These are phyloP conservation scores for Vulpes lagopus DNA, from an alignment of 2,113 vertebrate genomes.

Conservation along the genomic window DNA sequence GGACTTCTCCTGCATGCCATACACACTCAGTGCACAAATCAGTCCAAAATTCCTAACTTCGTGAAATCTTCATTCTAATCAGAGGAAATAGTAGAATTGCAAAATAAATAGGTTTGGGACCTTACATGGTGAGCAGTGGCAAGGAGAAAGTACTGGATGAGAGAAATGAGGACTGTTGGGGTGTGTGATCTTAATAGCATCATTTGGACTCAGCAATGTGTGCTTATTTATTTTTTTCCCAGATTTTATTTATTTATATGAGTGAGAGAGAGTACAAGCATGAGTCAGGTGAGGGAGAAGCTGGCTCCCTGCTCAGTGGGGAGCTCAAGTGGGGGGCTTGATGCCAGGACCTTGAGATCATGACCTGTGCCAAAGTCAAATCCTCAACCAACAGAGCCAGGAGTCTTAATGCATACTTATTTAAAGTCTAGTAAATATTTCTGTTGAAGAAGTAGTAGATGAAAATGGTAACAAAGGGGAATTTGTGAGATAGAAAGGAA, in stretches of 20 bases:
- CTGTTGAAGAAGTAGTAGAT: neutral
- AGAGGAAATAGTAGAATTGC: neutral
- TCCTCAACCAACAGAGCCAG: neutral
- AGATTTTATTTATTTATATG: neutral
- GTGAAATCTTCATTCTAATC: neutral
- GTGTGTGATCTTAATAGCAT: neutral
- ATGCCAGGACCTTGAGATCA: neutral
- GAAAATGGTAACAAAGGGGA: neutral
- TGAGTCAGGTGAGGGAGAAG: neutral
- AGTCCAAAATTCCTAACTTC: neutral
- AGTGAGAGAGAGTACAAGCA: neutral
- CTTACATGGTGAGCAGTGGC: too few species aligned
- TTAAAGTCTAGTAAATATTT: neutral
- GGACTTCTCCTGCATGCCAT: accelerated
- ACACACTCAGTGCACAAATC: accelerated
- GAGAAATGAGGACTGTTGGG: neutral
- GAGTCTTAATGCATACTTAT: neutral
- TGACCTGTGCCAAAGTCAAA: neutral
- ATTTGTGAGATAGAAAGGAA: neutral
- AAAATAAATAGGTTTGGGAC: neutral
- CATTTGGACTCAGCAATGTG: neutral
- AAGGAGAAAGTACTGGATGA: neutral
- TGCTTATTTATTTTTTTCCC: neutral
- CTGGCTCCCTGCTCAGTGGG: neutral
- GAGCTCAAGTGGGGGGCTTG: neutral